phyloP scores from a whole-genome alignment of 2,888 invertebrate species.

The Frankliniella intonsa region DNA sequence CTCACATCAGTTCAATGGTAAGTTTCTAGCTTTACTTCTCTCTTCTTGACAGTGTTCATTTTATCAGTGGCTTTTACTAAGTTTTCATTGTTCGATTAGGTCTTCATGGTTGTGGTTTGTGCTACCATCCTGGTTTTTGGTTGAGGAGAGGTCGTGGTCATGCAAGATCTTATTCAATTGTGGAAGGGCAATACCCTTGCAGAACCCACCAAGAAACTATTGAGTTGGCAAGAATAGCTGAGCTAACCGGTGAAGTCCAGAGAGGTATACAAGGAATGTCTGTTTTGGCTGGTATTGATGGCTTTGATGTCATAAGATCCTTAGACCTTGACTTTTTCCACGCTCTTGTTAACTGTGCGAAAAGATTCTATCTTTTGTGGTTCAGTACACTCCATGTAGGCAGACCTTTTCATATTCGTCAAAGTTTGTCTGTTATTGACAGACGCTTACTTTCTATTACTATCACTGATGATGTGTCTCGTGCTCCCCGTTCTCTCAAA shows the following conservation, averaged over 20 bases:
- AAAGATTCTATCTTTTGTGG: neutral
- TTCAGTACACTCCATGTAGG: neutral
- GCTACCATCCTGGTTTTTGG: neutral
- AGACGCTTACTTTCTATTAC: neutral
- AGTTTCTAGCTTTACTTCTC: neutral
- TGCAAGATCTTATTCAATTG: neutral
- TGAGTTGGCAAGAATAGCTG: neutral
- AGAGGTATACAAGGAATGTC: neutral
- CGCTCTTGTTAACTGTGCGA: neutral
- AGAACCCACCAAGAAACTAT: neutral
- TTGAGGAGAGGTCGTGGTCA: neutral
- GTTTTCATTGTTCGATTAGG: neutral
- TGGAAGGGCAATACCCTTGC: neutral
- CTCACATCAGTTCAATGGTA: neutral
- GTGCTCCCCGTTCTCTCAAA: neutral
- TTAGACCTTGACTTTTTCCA: neutral
- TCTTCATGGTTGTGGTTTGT: neutral
- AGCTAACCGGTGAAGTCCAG: accelerated
- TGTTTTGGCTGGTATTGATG: neutral
- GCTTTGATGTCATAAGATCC: neutral
- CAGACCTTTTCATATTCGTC: neutral
- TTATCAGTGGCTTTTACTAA: too few species aligned
- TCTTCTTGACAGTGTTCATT: neutral
- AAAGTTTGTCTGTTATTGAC: neutral
- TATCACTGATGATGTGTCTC: neutral